Conservation (phyloP, 2,888 invertebrate species). For the Automeris io region DNA sequence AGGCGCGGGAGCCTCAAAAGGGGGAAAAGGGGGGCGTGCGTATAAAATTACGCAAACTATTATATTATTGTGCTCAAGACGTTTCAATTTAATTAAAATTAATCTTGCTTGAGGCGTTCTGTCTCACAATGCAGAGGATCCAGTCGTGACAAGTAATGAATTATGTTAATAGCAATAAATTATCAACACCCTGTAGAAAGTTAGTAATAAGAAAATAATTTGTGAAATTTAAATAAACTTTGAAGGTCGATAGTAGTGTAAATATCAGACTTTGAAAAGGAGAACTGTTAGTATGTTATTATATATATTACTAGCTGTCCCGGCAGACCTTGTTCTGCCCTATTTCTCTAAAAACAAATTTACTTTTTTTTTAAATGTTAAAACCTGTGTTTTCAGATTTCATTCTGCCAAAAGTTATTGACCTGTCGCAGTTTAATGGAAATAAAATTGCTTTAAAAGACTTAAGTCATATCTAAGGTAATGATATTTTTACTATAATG, state of each 20-base stretch:
- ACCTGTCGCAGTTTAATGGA: no score
- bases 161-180: conserved; percentile 2
- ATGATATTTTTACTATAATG: no score
- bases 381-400: no score
- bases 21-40: conserved; percentile 16
- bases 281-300: no score
- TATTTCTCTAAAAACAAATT: no score
- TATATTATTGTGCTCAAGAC: conserved; percentile 23
- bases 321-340: no score
- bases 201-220: conserved; percentile 10
- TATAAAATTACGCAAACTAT: conserved; percentile 28
- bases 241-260: conserved; percentile 16
- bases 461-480: no score
- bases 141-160: conserved; percentile 12
- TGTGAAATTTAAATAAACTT: conserved; percentile 11
- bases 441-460: no score
- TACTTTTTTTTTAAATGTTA: no score
- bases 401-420: no score
- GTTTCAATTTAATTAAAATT: conserved; percentile 39
- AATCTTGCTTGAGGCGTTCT: conserved; percentile 7
- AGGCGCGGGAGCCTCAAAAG: no score
- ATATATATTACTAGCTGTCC: no score
- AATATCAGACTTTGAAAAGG: conserved; percentile 25
- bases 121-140: conserved; percentile 13
- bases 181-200: conserved; percentile 1